Percentiles rank a stretch among this genome's conserved stretches.
Evolutionary conservation across 2,113 vertebrate species (phyloP).

Genomic region (Leuciscus idus): DNA sequence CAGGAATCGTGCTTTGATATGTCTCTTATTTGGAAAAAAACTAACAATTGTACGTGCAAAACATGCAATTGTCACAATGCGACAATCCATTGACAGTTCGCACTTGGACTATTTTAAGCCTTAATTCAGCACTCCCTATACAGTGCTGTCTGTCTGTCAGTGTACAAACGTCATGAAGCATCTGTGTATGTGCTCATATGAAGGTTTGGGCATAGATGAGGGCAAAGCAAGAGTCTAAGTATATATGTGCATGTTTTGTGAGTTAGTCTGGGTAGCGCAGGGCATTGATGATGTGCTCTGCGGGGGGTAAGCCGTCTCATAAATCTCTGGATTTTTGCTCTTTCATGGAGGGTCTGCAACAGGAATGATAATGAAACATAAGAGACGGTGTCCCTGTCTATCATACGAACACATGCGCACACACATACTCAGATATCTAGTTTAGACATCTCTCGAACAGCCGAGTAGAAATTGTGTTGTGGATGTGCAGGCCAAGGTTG

Average conservation of each 20-base stretch:
- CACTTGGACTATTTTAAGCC: constrained; percentile 4
- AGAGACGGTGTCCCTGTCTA: constrained; percentile 34
- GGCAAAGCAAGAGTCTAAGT: constrained; percentile 6
- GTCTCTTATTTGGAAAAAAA: constrained; percentile 15
- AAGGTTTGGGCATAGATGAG: constrained; percentile 15
- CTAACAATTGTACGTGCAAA: neutral
- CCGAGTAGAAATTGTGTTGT: neutral
- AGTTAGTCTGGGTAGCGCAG: neutral
- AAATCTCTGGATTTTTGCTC: constrained; percentile 46
- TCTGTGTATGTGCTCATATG: constrained; percentile 15
- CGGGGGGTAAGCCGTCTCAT: constrained; percentile 39
- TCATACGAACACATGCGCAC: constrained; percentile 20
- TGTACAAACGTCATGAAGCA: neutral
- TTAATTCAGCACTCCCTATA: neutral
- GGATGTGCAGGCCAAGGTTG: constrained; percentile 10
- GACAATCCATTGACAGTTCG: neutral
- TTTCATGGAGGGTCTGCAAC: constrained; percentile 44
- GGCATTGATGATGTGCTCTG: constrained; percentile 42
- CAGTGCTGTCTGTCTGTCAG: neutral
- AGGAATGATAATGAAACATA: constrained; percentile 47
- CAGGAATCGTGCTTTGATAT: constrained; percentile 35
- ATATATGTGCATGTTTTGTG: neutral
- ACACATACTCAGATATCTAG: constrained; percentile 18
- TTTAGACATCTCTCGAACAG: neutral
- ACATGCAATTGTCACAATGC: neutral